Conservation (phyloP, 2,797 vertebrate genomes). For the Rhinogobio ventralis region DNA sequence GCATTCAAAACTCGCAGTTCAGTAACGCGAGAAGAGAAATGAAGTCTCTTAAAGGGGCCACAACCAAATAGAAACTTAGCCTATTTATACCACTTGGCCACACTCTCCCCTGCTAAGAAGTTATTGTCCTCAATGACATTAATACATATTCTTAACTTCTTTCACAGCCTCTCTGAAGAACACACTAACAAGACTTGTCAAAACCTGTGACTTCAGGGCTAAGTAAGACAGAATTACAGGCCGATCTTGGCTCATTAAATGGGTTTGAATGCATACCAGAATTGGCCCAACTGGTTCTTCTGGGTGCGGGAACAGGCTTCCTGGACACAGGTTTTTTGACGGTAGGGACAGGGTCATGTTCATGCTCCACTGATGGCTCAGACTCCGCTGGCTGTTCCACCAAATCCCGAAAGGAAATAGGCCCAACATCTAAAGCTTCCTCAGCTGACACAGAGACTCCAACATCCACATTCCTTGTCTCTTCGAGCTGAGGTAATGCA, state of each 20-base stretch:
- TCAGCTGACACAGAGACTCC: background rate
- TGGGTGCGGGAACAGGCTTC: background rate
- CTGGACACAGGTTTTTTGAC: background rate
- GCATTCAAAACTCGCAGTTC: too few relatives aligned
- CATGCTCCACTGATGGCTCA: background rate
- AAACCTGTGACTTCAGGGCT: background rate
- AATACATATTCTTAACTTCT: background rate
- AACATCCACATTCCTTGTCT: background rate
- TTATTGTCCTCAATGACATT: constrained; percentile 12
- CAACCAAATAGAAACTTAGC: too few relatives aligned
- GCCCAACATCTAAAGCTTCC: background rate
- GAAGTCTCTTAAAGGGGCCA: too few relatives aligned
- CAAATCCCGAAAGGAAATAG: background rate
- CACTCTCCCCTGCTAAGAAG: background rate
- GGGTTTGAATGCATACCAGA: background rate
- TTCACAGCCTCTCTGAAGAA: constrained; percentile 35
- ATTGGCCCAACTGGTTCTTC: background rate
- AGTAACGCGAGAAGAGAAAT: too few relatives aligned
- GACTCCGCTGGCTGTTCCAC: background rate
- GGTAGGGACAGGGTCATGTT: background rate
- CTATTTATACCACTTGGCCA: too few relatives aligned
- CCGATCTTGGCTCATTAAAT: background rate
- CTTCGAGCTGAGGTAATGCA: too few relatives aligned
- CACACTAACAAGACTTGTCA: constrained; percentile 28
- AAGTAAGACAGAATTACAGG: background rate